Base-by-base conservation (phyloP, 2,797 vertebrate genomes). In the Odontamblyopus lacepedii region DNA sequence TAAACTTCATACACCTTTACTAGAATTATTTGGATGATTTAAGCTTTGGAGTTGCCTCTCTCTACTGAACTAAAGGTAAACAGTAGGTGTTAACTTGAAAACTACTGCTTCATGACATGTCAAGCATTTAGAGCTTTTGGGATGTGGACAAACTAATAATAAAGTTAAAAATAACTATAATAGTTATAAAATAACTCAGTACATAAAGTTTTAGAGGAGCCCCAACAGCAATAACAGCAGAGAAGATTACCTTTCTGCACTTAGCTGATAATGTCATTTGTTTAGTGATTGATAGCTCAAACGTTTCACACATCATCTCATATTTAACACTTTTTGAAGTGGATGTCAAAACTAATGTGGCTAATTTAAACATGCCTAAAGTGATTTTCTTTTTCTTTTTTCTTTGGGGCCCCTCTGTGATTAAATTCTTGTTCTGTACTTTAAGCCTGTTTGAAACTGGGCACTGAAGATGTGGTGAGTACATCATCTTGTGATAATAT, bases 401-500 rank as follows among this genome's bases (percentile, higher is more conserved):
- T 80, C 76, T 53, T 41, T 6, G 41, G 75, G 82, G 83, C 87
- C 87, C 78, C 78, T 51, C 19, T n/a, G 27, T 84, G 79, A 82
- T 83, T 88, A 80, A 88, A 86, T 75, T 78, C 74, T 76, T 19
- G 59, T 77, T 85, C 76, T 26, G 38, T 74, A 78, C 79, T 75
- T 70, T 73, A 68, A 83, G 79, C 70, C 77, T 83, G 75, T 88
- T 84, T 83, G 82, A 89, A 84, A 81, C 63, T 35, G 35, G 81
- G 81, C 83, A 48, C 65, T 84, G 82, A 89, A 81, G 81, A 88
- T 82, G 79, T 83, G 84, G 80, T 77, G 82, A 80, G 82, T 78
- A 88, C 73, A 59, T 65, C 84, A 90, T 88, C 83, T 91, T 89
- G 78, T 85, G 72, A 91, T 87, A 88, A 91, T 86, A 90, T 83